These are phyloP conservation scores for Sialis lutaria DNA, from an alignment of 2,888 invertebrate genomes.

Conservation along the genomic window DNA sequence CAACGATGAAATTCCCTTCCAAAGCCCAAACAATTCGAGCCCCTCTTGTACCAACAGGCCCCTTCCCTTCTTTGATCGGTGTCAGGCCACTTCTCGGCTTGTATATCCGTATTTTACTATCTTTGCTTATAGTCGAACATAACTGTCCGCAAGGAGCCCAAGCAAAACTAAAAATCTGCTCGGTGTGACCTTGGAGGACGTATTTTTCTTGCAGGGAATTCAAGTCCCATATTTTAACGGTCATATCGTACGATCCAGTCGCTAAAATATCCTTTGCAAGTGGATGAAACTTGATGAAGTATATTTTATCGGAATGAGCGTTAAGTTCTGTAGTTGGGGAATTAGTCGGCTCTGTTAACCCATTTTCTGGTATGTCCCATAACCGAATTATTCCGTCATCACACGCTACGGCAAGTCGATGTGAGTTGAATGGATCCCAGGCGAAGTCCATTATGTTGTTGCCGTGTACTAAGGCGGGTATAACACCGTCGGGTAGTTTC, in stretches of 20 bases:
- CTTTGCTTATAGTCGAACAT: constrained; percentile 79
- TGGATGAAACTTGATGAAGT: constrained; percentile 82
- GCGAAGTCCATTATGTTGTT: constrained; percentile 81
- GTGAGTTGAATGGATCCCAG: constrained; percentile 83
- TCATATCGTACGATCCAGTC: constrained; percentile 81
- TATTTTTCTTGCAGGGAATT: constrained; percentile 42
- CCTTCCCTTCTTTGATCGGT: constrained; percentile 58
- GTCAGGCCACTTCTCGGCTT: constrained; percentile 51
- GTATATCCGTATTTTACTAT: constrained; percentile 65
- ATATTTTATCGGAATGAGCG: constrained; percentile 82
- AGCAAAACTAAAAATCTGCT: constrained; percentile 79
- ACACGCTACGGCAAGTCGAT: constrained; percentile 68
- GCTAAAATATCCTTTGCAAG: constrained; percentile 71
- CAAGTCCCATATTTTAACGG: constrained; percentile 77
- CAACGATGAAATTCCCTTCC: constrained; percentile 67
- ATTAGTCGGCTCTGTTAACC: constrained; percentile 58
- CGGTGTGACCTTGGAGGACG: constrained; percentile 56
- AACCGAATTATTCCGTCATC: constrained; percentile 73
- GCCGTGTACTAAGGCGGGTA: constrained; percentile 79
- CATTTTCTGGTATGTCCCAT: constrained; percentile 60
- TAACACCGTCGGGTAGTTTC: constrained; percentile 61
- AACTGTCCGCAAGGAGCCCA: constrained; percentile 86
- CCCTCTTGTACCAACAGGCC: constrained; percentile 77
- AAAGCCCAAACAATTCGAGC: constrained; percentile 84
- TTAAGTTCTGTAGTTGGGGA: constrained; percentile 47